Conservation (phyloP, 2,113 vertebrate genomes). For the Butorides virescens region DNA sequence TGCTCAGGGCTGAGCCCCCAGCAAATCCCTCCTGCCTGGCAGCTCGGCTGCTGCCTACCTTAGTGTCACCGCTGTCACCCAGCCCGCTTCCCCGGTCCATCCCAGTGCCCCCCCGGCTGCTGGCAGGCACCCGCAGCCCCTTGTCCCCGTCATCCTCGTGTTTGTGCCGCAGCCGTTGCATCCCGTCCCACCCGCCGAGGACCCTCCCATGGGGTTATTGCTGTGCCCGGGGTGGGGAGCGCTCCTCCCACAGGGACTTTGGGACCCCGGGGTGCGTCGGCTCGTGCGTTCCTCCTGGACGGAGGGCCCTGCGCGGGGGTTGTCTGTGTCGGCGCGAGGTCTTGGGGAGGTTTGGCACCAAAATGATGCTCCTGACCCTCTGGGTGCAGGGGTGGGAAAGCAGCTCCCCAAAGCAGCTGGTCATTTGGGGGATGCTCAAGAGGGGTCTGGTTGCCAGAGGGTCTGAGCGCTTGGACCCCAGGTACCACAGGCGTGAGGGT, state of each 20-base stretch:
- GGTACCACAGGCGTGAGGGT: neutral
- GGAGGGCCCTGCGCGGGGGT: rapidly evolving
- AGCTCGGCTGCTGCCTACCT: neutral
- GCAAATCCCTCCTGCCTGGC: neutral
- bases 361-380: neutral
- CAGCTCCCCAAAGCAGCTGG: neutral
- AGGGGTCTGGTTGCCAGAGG: rapidly evolving
- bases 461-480: rapidly evolving
- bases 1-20: neutral
- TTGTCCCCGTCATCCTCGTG: rapidly evolving
- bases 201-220: neutral
- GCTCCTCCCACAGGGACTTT: rapidly evolving
- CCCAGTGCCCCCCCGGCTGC: neutral
- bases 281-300: neutral
- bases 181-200: neutral
- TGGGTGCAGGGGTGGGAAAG: neutral
- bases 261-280: neutral
- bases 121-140: neutral
- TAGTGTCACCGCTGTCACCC: neutral
- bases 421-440: neutral
- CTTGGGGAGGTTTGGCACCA: neutral
- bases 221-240: neutral
- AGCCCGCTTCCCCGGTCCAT: neutral
- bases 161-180: neutral
- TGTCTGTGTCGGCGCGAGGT: neutral